A percentile compares a stretch with the other conserved stretches of the same genome.
Conservation (phyloP, 2,797 vertebrate genomes). For the Paguma larvata region DNA sequence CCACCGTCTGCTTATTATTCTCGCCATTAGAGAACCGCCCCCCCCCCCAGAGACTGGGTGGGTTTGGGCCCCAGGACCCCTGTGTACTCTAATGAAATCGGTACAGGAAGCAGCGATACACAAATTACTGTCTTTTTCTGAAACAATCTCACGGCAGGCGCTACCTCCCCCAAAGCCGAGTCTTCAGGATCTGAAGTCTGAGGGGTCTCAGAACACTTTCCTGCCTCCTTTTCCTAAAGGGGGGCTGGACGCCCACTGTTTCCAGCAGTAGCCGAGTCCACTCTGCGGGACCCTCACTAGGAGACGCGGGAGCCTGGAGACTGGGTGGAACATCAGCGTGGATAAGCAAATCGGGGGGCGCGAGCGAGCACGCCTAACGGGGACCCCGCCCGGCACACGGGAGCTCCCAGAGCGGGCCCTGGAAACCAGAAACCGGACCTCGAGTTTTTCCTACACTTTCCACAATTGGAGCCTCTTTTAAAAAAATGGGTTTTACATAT, state of each 20-base stretch:
- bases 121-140: background rate
- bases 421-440: background rate
- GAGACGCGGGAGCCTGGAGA: background rate
- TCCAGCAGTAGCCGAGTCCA: background rate
- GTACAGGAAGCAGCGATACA: background rate
- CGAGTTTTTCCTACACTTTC: background rate
- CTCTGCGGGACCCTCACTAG: background rate
- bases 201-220: background rate
- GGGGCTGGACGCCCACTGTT: rapidly evolving
- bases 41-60: background rate
- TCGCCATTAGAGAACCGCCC: too few relatives aligned
- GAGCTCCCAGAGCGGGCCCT: background rate
- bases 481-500: too few relatives aligned
- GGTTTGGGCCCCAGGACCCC: background rate
- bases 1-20: background rate
- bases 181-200: background rate
- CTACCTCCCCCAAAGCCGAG: background rate
- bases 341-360: background rate
- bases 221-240: rapidly evolving
- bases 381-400: rapidly evolving
- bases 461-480: background rate
- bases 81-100: background rate
- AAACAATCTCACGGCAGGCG: background rate
- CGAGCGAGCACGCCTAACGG: rapidly evolving
- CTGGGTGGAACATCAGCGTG: background rate